A percentile compares a stretch with the other conserved stretches of the same genome.
Conservation (phyloP, 2,888 invertebrate species). For the Drosophila meridiana region DNA sequence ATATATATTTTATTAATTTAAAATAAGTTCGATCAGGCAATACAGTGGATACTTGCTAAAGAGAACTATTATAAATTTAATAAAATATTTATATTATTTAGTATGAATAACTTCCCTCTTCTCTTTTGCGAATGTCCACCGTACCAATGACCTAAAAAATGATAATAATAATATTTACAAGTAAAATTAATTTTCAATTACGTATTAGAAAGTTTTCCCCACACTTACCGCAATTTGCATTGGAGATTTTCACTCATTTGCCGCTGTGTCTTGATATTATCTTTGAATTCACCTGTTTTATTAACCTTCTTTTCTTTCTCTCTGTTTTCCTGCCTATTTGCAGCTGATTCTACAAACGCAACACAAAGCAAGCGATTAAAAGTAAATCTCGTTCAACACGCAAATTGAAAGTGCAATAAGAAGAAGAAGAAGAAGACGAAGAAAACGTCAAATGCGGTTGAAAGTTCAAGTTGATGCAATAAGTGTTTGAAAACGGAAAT, state of each 20-base stretch:
- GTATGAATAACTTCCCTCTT: too few species aligned
- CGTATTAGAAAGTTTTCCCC: slow-evolving; percentile 39
- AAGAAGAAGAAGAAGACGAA: slow-evolving; percentile 13
- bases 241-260: slow-evolving; percentile 24
- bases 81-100: background rate
- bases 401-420: slow-evolving; percentile 71
- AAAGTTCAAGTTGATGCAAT: slow-evolving; percentile 42
- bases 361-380: slow-evolving; percentile 48
- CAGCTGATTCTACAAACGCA: slow-evolving; percentile 65
- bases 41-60: background rate
- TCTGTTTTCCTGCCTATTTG: slow-evolving; percentile 40
- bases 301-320: slow-evolving; percentile 30
- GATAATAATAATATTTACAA: background rate
- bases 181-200: slow-evolving; percentile 20
- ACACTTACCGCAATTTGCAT: slow-evolving; percentile 19
- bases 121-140: background rate
- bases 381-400: slow-evolving; percentile 37
- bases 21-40: background rate
- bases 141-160: background rate
- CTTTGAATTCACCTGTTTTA: slow-evolving; percentile 31
- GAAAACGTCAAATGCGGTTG: slow-evolving; percentile 35
- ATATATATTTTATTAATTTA: background rate
- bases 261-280: slow-evolving; percentile 10
- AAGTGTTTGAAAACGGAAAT: slow-evolving; percentile 57
- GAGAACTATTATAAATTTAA: background rate